Evolutionary conservation across 2,797 vertebrate species (phyloP).

Genomic region (Lagocephalus sceleratus): DNA sequence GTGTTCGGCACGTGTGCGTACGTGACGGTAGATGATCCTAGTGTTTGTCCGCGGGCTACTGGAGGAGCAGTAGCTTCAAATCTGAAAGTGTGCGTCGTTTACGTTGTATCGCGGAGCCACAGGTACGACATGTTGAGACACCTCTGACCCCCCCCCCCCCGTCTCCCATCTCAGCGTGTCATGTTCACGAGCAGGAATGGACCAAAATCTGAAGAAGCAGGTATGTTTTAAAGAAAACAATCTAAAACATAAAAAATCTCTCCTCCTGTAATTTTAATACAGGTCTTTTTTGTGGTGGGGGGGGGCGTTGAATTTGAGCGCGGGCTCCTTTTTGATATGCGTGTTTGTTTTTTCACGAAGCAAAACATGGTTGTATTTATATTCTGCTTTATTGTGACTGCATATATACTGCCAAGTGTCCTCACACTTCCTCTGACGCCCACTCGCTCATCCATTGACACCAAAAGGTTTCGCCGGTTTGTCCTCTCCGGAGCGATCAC

Average conservation of each 20-base stretch:
- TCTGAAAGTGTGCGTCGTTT: slow-evolving; percentile 24
- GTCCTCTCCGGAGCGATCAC: background rate
- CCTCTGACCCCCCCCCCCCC: background rate
- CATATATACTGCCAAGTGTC: slow-evolving; percentile 72
- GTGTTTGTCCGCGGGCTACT: background rate
- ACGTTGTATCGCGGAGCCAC: slow-evolving; percentile 21
- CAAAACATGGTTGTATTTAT: slow-evolving; percentile 68
- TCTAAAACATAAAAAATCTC: slow-evolving; percentile 27
- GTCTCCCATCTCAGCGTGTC: slow-evolving; percentile 26
- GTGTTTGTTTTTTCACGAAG: slow-evolving; percentile 63
- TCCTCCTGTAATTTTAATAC: slow-evolving; percentile 47
- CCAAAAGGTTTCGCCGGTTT: slow-evolving; percentile 46
- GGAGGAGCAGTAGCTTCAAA: slow-evolving; percentile 17
- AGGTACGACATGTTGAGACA: slow-evolving; percentile 21
- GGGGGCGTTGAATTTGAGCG: slow-evolving; percentile 36
- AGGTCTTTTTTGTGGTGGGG: slow-evolving; percentile 51
- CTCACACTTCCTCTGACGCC: slow-evolving; percentile 47
- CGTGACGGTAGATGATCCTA: background rate
- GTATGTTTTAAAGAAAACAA: slow-evolving; percentile 34
- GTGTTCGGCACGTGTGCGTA: background rate
- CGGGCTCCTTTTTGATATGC: slow-evolving; percentile 73
- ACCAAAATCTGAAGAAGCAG: slow-evolving; percentile 58
- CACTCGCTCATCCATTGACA: slow-evolving; percentile 46
- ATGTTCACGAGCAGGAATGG: slow-evolving; percentile 37
- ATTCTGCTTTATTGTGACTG: slow-evolving; percentile 65